A percentile compares a stretch with the other conserved stretches of the same genome.
phyloP scores from a whole-genome alignment of 1,140 invertebrate genomes.

The Venturia canescens region DNA sequence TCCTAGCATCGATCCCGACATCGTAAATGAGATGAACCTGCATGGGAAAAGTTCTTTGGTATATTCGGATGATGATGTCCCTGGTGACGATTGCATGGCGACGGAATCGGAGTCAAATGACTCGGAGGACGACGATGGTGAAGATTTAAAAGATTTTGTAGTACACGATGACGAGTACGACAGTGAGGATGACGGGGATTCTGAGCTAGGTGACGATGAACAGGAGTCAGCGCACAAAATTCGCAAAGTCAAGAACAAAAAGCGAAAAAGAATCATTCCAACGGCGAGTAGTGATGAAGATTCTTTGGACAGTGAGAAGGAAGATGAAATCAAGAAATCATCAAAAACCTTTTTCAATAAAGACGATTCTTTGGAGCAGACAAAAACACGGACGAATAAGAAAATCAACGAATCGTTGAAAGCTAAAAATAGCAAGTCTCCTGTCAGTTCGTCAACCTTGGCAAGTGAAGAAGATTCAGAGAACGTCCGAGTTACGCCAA shows the following conservation, averaged over 20 bases:
- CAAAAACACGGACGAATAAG: not conserved
- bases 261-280: not conserved
- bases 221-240: not conserved
- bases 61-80: constrained; percentile 66
- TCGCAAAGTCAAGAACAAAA: constrained; percentile 1
- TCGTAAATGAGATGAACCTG: constrained; percentile 66
- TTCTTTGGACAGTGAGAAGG: not conserved
- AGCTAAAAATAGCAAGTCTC: not conserved
- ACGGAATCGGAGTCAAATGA: constrained; percentile 64
- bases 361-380: not conserved
- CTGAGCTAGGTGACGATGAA: too few species aligned
- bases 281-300: not conserved
- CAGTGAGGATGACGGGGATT: not conserved
- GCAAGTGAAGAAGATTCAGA: not conserved
- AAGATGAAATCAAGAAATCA: not conserved
- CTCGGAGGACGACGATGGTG: constrained; percentile 63
- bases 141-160: constrained; percentile 66
- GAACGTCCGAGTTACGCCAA: not conserved
- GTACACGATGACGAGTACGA: constrained; percentile 55
- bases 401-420: not conserved
- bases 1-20: constrained; percentile 62
- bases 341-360: not conserved
- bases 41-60: constrained; percentile 52
- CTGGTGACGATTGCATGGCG: constrained; percentile 64
- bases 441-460: not conserved